Percentiles rank a stretch among this genome's conserved stretches.
These are phyloP conservation scores for Aphaenogaster floridana DNA, from an alignment of 1,140 invertebrate genomes.

Conservation along the genomic window DNA sequence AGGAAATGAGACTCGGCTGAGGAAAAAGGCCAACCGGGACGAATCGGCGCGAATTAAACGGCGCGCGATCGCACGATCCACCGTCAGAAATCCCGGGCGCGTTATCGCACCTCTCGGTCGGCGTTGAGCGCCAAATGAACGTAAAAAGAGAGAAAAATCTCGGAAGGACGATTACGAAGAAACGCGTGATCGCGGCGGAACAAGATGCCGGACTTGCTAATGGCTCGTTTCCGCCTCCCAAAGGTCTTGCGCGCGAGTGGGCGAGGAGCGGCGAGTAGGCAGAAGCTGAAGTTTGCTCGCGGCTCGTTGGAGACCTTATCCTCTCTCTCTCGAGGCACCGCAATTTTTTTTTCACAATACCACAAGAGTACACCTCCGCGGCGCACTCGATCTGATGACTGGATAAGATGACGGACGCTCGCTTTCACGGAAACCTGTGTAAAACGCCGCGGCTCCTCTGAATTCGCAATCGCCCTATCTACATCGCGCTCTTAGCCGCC, in stretches of 20 bases:
- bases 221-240: conserved; percentile 67
- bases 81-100: conserved; percentile 32
- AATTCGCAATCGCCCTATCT: conserved; percentile 27
- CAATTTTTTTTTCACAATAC: neutral
- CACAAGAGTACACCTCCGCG: neutral
- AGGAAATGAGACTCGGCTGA: conserved; percentile 34
- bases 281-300: conserved; percentile 31
- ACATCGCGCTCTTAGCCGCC: conserved; percentile 26
- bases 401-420: conserved; percentile 48
- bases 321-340: neutral
- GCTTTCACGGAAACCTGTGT: conserved; percentile 33
- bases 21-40: conserved; percentile 10
- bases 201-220: conserved; percentile 63
- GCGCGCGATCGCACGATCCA: conserved; percentile 4
- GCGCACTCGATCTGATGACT: conserved; percentile 38
- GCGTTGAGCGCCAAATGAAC: conserved; percentile 38
- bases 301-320: conserved; percentile 14
- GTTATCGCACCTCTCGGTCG: conserved; percentile 30
- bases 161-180: conserved; percentile 51
- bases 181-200: conserved; percentile 64
- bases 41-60: conserved; percentile 39
- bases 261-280: conserved; percentile 10
- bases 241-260: conserved; percentile 18
- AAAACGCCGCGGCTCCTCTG: conserved; percentile 32
- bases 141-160: conserved; percentile 27